A percentile compares a stretch with the other conserved stretches of the same genome.
These are phyloP conservation scores for Drosophila insularis DNA, from an alignment of 1,140 invertebrate genomes.

Conservation along the genomic window DNA sequence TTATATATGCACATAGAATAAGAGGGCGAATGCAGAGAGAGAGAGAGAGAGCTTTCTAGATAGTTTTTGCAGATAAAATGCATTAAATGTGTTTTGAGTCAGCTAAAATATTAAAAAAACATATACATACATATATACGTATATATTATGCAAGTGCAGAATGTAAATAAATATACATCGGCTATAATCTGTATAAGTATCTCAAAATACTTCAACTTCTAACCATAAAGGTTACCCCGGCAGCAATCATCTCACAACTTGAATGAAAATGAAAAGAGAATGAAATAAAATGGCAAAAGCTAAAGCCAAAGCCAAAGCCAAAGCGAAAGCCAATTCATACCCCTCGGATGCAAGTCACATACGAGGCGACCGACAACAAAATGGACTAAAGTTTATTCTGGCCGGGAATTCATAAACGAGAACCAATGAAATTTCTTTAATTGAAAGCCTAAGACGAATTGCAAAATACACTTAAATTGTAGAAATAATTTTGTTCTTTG, in stretches of 20 bases:
- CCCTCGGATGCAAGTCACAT: slow-evolving; percentile 59
- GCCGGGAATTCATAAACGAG: slow-evolving; percentile 27
- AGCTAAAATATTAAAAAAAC: slow-evolving; percentile 26
- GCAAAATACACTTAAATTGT: background rate
- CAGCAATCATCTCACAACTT: slow-evolving; percentile 44
- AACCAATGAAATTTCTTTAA: slow-evolving; percentile 7
- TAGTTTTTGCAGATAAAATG: slow-evolving; percentile 38
- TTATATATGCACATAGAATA: slow-evolving; percentile 13
- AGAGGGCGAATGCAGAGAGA: slow-evolving; percentile 23
- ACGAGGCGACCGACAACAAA: slow-evolving; percentile 28
- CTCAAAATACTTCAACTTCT: slow-evolving; percentile 3
- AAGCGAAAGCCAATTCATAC: slow-evolving; percentile 28
- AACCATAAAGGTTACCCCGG: slow-evolving; percentile 50
- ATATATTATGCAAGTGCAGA: slow-evolving; percentile 19
- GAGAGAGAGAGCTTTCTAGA: slow-evolving; percentile 3
- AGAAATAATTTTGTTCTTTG: too few relatives aligned
- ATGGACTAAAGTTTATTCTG: slow-evolving; percentile 36
- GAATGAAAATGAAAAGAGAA: slow-evolving; percentile 28
- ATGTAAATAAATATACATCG: slow-evolving; percentile 15
- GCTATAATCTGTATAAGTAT: slow-evolving; percentile 51
- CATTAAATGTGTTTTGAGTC: slow-evolving; percentile 40
- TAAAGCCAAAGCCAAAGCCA: slow-evolving; percentile 25
- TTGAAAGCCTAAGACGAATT: background rate
- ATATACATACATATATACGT: background rate
- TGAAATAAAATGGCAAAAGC: slow-evolving; percentile 40